A percentile compares a stretch with the other conserved stretches of the same genome.
phyloP scores from a whole-genome alignment of 1,140 invertebrate species.

The Pseudomyrmex pallidus region DNA sequence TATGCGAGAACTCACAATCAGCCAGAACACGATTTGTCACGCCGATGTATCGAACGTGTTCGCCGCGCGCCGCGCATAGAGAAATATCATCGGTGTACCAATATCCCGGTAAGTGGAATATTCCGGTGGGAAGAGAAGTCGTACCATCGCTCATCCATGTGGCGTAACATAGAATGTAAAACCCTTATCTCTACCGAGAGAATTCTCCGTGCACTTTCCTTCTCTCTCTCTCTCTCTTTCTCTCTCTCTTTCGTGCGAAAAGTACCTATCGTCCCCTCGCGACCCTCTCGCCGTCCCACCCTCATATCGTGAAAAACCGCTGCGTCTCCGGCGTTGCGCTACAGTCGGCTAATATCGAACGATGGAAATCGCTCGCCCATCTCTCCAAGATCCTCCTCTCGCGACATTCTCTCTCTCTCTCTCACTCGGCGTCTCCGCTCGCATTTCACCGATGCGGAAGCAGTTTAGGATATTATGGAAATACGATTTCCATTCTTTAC shows the following conservation, averaged over 20 bases:
- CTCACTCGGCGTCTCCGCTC: constrained; percentile 16
- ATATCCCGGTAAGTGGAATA: constrained; percentile 71
- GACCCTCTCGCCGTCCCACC: constrained; percentile 16
- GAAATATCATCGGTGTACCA: constrained; percentile 69
- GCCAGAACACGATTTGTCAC: constrained; percentile 62
- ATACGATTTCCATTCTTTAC: constrained; percentile 58
- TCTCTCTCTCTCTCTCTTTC: constrained; percentile 19
- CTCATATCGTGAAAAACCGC: constrained; percentile 49
- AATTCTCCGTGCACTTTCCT: constrained; percentile 56
- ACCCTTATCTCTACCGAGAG: constrained; percentile 63
- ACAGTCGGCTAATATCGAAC: constrained; percentile 65
- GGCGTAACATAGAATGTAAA: constrained; percentile 64
- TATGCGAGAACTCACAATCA: not conserved
- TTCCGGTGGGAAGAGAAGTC: constrained; percentile 70
- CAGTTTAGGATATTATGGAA: constrained; percentile 57
- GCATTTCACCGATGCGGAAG: constrained; percentile 54
- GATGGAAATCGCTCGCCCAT: constrained; percentile 36
- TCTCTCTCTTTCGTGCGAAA: not conserved
- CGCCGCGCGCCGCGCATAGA: constrained; percentile 34
- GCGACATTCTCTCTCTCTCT: constrained; percentile 16
- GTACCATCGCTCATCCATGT: constrained; percentile 70
- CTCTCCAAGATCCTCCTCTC: not conserved
- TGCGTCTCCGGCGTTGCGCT: constrained; percentile 48
- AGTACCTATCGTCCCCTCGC: constrained; percentile 41
- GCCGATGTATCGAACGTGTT: constrained; percentile 61